These are phyloP conservation scores for Athrips mouffetella DNA, from an alignment of 2,888 invertebrate species.

Conservation along the genomic window DNA sequence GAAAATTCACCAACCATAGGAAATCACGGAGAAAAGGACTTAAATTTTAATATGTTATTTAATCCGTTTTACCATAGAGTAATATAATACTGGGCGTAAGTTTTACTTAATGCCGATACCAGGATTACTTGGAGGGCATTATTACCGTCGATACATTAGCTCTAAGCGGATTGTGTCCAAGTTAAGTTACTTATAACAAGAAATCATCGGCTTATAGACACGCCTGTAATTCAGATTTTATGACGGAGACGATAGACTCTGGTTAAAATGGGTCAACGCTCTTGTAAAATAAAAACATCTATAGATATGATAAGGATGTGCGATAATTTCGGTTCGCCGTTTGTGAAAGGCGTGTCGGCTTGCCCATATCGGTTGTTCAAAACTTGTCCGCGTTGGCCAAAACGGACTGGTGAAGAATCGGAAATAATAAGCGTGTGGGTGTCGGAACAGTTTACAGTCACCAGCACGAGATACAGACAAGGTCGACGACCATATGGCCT, in stretches of 20 bases:
- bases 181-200: too few relatives aligned
- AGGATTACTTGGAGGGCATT: too few relatives aligned
- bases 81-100: too few relatives aligned
- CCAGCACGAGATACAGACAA: conserved; percentile 41
- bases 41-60: too few relatives aligned
- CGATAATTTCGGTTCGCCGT: conserved; percentile 23
- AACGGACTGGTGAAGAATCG: conserved; percentile 36
- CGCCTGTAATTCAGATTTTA: neutral
- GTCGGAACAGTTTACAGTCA: conserved; percentile 51
- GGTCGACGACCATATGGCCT: conserved; percentile 67
- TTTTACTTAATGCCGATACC: too few relatives aligned
- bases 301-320: conserved; percentile 33
- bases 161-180: too few relatives aligned
- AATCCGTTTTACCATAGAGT: too few relatives aligned
- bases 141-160: too few relatives aligned
- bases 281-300: conserved; percentile 26
- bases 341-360: conserved; percentile 21
- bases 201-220: too few relatives aligned
- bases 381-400: neutral
- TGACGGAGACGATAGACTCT: neutral
- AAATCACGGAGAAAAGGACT: too few relatives aligned
- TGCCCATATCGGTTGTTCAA: neutral
- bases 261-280: conserved; percentile 36
- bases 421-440: conserved; percentile 50
- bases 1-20: too few relatives aligned